These are phyloP conservation scores for Pyrgus malvae DNA, from an alignment of 2,888 invertebrate genomes.

Conservation along the genomic window DNA sequence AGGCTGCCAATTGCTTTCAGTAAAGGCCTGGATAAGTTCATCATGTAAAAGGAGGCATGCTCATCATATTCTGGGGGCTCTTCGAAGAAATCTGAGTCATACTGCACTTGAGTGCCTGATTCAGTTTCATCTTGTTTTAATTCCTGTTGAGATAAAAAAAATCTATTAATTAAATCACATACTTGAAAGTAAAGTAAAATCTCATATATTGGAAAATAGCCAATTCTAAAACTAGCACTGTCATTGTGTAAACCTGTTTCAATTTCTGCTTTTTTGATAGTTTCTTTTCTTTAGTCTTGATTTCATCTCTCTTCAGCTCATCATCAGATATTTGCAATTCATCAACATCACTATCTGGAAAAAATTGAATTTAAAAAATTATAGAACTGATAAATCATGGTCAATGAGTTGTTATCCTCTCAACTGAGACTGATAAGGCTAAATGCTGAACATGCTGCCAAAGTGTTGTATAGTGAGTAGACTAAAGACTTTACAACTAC, in stretches of 20 bases:
- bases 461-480: too few relatives aligned
- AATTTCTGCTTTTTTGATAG: constrained; percentile 70
- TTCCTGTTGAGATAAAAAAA: constrained; percentile 46
- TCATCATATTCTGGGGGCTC: constrained; percentile 85
- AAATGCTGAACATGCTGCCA: too few relatives aligned
- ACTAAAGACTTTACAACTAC: too few relatives aligned
- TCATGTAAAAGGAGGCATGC: constrained; percentile 92
- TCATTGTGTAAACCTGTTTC: constrained; percentile 52
- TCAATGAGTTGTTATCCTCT: too few relatives aligned
- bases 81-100: constrained; percentile 80
- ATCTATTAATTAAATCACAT: neutral
- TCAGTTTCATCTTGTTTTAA: constrained; percentile 74
- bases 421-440: too few relatives aligned
- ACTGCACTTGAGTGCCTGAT: constrained; percentile 60
- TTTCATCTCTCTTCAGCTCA: constrained; percentile 87
- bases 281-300: constrained; percentile 85
- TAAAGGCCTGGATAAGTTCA: constrained; percentile 97
- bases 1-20: constrained; percentile 94
- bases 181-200: too few relatives aligned
- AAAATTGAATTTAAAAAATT: neutral
- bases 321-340: constrained; percentile 88
- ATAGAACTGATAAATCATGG: too few relatives aligned
- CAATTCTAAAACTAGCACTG: neutral
- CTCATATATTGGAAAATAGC: neutral
- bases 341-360: constrained; percentile 69